Evolutionary conservation across 2,113 vertebrate genomes (phyloP).

Genomic region (Lutjanus erythropterus): DNA sequence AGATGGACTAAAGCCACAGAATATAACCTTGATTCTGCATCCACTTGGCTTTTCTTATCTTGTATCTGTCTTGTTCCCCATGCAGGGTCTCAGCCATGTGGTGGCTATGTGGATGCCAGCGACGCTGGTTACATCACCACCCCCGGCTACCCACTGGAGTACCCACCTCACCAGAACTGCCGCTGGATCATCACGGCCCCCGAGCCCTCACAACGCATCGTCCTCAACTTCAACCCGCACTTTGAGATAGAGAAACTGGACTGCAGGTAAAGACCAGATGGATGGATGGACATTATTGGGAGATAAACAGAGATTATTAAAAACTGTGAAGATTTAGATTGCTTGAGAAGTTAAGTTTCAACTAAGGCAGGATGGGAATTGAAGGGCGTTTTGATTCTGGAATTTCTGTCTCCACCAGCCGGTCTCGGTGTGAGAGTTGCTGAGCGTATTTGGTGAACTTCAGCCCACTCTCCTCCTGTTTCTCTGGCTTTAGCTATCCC

Average conservation of each 20-base stretch:
- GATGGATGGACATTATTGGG: neutral
- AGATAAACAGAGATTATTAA: neutral
- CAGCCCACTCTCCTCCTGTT: slow-evolving; percentile 78
- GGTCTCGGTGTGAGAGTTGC: slow-evolving; percentile 43
- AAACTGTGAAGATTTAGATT: neutral
- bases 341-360: neutral
- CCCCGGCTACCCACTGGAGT: slow-evolving; percentile 97
- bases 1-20: neutral
- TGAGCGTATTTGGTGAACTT: slow-evolving; percentile 57
- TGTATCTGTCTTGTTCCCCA: neutral
- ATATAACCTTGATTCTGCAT: neutral
- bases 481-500: slow-evolving; percentile 67
- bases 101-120: slow-evolving; percentile 92
- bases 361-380: neutral
- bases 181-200: slow-evolving; percentile 96
- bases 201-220: slow-evolving; percentile 94
- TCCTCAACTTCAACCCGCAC: slow-evolving; percentile 99
- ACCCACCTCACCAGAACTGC: slow-evolving; percentile 97
- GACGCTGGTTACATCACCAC: slow-evolving; percentile 98
- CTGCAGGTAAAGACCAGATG: slow-evolving; percentile 89
- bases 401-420: slow-evolving; percentile 22
- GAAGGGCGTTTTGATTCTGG: neutral
- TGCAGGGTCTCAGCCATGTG: slow-evolving; percentile 86
- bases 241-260: slow-evolving; percentile 98
- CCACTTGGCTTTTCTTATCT: neutral